Percentiles rank a stretch among this genome's conserved stretches.
Evolutionary conservation across 1,140 invertebrate species (phyloP).

Genomic region (Meteorus sp.): DNA sequence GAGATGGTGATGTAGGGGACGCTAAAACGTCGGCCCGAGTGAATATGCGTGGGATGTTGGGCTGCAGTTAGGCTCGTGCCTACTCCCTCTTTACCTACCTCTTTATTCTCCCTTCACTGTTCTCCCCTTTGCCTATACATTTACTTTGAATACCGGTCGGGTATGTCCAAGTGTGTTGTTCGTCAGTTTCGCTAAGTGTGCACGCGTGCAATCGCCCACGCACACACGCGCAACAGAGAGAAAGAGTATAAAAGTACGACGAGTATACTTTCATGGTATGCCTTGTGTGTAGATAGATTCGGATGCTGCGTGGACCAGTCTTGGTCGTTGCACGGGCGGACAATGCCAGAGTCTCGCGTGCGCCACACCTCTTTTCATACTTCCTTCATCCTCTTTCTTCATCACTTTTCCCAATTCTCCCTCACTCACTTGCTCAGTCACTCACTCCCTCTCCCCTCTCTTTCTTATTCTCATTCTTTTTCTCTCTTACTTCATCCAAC

Average conservation of each 20-base stretch:
- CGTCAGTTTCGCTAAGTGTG: conserved; percentile 27
- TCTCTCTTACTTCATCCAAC: neutral
- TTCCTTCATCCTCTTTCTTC: conserved; percentile 33
- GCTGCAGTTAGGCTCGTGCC: conserved; percentile 56
- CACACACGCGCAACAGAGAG: conserved; percentile 25
- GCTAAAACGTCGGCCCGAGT: conserved; percentile 43
- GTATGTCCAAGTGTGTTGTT: conserved; percentile 37
- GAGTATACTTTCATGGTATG: conserved; percentile 23
- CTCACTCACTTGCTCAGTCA: conserved; percentile 15
- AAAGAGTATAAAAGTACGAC: conserved; percentile 12
- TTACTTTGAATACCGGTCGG: conserved; percentile 55
- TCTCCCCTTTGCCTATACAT: conserved; percentile 29
- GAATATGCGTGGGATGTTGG: conserved; percentile 49
- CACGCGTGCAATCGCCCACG: conserved; percentile 35
- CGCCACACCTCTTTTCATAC: conserved; percentile 55
- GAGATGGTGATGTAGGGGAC: conserved; percentile 27
- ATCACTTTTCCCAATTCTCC: too few species aligned
- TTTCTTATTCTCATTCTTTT: neutral
- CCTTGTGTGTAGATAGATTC: conserved; percentile 50
- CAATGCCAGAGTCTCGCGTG: conserved; percentile 48
- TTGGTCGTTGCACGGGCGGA: conserved; percentile 43
- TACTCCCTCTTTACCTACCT: conserved; percentile 24
- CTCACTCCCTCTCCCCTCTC: conserved; percentile 18
- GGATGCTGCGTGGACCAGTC: conserved; percentile 54
- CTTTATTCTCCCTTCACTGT: conserved; percentile 26